phyloP scores from a whole-genome alignment of 1,140 invertebrate genomes.

The Apis mellifera region Amel_HAv3.1 CM009945.2:955501-956000 shows the following conservation, averaged over 20 bases:
- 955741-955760: neutral
- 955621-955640: slow-evolving; percentile 15
- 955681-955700: slow-evolving; percentile 23
- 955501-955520: neutral
- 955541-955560: neutral
- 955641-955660: neutral
- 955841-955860: neutral
- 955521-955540: neutral
- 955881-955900: too few species aligned
- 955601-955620: slow-evolving; percentile 40
- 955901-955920: neutral
- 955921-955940: neutral
- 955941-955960: slow-evolving; percentile 46
- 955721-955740: slow-evolving; percentile 24
- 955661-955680: slow-evolving; percentile 1
- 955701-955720: slow-evolving; percentile 48
- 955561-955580: neutral
- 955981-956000: slow-evolving; percentile 48
- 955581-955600: neutral
- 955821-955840: neutral
- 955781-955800: neutral
- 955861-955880: too few species aligned
- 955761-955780: neutral
- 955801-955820: slow-evolving; percentile 14
- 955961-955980: slow-evolving; percentile 50